Percentiles rank a stretch among this genome's conserved stretches.
These are phyloP conservation scores for Taxidea taxus DNA, from an alignment of 2,113 vertebrate genomes.

Conservation along the genomic window DNA sequence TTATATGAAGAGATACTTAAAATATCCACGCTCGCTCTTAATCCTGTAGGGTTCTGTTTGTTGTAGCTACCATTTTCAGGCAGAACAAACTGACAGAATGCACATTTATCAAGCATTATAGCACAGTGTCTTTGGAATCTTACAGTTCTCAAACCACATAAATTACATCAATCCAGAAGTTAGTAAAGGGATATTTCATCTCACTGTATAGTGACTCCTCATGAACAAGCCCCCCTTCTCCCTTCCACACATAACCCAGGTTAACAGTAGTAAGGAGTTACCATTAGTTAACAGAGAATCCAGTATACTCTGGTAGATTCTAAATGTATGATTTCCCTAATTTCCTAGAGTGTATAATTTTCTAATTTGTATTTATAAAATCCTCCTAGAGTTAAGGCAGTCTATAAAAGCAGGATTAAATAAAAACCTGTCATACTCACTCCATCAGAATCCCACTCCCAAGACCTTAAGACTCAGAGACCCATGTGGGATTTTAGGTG, in stretches of 20 bases:
- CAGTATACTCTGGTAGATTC: neutral
- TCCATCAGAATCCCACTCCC: neutral
- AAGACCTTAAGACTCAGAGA: neutral
- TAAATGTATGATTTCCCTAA: neutral
- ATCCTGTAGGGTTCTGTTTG: constrained; percentile 14
- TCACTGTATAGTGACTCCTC: neutral
- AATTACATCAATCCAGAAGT: neutral
- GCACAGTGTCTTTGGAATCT: neutral
- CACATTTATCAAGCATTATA: neutral
- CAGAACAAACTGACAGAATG: neutral
- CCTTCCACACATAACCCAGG: neutral
- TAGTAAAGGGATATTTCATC: neutral
- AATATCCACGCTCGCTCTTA: neutral
- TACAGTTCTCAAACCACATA: neutral
- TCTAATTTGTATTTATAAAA: neutral
- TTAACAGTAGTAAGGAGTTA: neutral
- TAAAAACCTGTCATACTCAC: neutral
- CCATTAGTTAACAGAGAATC: neutral
- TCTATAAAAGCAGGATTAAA: neutral
- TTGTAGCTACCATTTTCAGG: neutral
- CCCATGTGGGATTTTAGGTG: neutral
- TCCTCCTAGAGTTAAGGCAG: neutral
- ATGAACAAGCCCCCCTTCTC: neutral
- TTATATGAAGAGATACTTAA: constrained; percentile 38
- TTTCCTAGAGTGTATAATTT: neutral